Conservation (phyloP, 2,113 vertebrate genomes). For the Cryptomyrus ogoouensis region DNA sequence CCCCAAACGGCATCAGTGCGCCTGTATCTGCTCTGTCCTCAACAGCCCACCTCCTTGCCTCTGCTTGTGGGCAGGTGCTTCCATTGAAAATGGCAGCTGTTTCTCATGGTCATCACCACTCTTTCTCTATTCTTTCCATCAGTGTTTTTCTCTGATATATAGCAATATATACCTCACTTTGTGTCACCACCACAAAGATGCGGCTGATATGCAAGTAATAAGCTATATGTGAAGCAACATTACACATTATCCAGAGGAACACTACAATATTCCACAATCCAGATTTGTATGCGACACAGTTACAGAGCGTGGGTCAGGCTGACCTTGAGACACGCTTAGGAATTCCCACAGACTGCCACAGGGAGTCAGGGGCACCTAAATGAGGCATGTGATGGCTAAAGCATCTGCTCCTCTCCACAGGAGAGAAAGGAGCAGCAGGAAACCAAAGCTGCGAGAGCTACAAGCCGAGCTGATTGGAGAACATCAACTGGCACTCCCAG, state of each 20-base stretch:
- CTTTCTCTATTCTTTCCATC: not conserved
- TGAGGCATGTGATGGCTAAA: not conserved
- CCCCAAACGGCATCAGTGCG: not conserved
- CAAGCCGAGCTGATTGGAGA: not conserved
- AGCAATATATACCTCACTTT: not conserved
- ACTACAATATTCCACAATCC: not conserved
- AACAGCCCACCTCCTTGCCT: not conserved
- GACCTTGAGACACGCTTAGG: not conserved
- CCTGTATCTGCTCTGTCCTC: not conserved
- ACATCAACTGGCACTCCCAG: no score
- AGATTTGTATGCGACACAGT: not conserved
- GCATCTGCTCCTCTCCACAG: conserved; percentile 7
- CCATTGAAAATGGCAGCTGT: not conserved
- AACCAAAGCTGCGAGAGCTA: not conserved
- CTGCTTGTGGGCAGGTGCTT: not conserved
- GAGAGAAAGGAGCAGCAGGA: not conserved
- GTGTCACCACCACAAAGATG: not conserved
- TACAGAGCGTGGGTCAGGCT: not conserved
- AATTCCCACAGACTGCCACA: not conserved
- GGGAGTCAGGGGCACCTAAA: not conserved
- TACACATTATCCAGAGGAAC: not conserved
- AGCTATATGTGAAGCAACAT: not conserved
- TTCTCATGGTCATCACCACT: not conserved
- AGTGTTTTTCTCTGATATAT: not conserved
- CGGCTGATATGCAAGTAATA: not conserved